Percentiles rank a stretch among this genome's conserved stretches.
Evolutionary conservation across 2,888 invertebrate genomes (phyloP).

Genomic region (Troglohyphantes excavatus): DNA sequence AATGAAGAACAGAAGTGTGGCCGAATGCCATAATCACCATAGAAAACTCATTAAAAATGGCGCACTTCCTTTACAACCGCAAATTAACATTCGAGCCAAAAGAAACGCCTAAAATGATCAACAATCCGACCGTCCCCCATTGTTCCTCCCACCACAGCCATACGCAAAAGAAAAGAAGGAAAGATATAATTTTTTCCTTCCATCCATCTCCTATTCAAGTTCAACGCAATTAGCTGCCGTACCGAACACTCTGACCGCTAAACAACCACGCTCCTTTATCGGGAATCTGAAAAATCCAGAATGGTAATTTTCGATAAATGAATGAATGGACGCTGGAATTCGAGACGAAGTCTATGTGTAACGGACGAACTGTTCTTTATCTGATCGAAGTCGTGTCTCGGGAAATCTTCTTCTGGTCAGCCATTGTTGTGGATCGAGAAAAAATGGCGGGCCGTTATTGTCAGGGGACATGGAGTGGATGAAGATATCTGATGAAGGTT

Average conservation of each 20-base stretch:
- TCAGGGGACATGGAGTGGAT: slow-evolving; percentile 2
- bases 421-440: slow-evolving; percentile 23
- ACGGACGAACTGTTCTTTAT: slow-evolving; percentile 8
- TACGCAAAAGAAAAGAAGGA: neutral
- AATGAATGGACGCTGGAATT: neutral
- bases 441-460: slow-evolving; percentile 22
- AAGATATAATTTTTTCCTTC: neutral
- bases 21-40: too few relatives aligned
- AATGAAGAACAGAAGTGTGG: too few relatives aligned
- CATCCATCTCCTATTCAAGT: slow-evolving; percentile 24
- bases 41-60: neutral
- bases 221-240: slow-evolving; percentile 36
- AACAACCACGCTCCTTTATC: slow-evolving; percentile 34
- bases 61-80: neutral
- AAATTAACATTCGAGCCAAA: neutral
- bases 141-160: neutral
- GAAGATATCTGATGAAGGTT: slow-evolving; percentile 33
- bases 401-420: neutral
- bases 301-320: slow-evolving; percentile 9
- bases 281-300: slow-evolving; percentile 21
- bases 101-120: neutral
- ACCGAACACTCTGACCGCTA: slow-evolving; percentile 17
- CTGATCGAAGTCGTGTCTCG: neutral
- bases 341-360: neutral
- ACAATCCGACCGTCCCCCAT: neutral